phyloP scores from a whole-genome alignment of 2,797 vertebrate species.

The Myotis findleyi region DNA sequence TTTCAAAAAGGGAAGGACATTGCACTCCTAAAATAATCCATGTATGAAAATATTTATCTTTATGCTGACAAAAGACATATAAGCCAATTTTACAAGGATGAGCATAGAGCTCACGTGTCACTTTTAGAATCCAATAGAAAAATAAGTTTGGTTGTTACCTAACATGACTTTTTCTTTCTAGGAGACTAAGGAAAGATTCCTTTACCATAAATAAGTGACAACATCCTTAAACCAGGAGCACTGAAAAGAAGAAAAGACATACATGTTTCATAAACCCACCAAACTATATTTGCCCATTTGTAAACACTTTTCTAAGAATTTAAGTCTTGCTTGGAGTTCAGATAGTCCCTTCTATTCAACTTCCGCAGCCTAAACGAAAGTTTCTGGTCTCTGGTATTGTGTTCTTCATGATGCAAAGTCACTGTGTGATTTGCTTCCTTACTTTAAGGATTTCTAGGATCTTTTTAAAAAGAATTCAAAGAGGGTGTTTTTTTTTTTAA shows the following conservation, averaged over 20 bases:
- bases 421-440: not conserved
- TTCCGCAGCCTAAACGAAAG: not conserved
- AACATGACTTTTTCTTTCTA: not conserved
- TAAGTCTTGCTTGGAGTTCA: not conserved
- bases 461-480: not conserved
- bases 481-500: not conserved
- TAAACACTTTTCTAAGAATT: not conserved
- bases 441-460: not conserved
- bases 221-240: not conserved
- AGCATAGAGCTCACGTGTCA: not conserved
- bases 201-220: not conserved
- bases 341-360: not conserved
- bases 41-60: slow-evolving; percentile 28
- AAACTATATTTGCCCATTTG: not conserved
- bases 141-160: not conserved
- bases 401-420: not conserved
- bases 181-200: not conserved
- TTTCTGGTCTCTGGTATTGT: not conserved
- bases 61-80: slow-evolving; percentile 31
- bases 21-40: not conserved
- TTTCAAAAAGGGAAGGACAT: slow-evolving; percentile 76
- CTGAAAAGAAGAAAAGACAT: not conserved
- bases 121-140: slow-evolving; percentile 38
- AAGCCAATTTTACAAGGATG: slow-evolving; percentile 12
- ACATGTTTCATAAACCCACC: not conserved